Conservation (phyloP, 2,888 invertebrate genomes). For the Halocaridina rubra region DNA sequence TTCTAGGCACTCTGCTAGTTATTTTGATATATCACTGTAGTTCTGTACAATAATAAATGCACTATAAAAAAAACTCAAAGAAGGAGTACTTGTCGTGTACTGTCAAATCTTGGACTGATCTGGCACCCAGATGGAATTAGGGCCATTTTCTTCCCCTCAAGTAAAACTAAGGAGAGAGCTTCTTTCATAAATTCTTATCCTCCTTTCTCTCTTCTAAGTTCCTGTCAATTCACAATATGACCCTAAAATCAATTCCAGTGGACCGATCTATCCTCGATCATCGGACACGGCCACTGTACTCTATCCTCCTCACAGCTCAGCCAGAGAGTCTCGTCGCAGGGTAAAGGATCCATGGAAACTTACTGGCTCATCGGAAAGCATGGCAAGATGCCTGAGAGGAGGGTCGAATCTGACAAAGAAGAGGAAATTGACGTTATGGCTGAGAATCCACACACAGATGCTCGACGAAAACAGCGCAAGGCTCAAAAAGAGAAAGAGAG, state of each 20-base stretch:
- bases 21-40: no score
- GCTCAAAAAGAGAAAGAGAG: constrained; percentile 37
- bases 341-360: constrained; percentile 53
- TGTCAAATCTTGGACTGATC: background rate
- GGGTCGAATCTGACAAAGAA: constrained; percentile 32
- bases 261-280: background rate
- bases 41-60: no score
- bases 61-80: no score
- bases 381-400: constrained; percentile 41
- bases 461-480: constrained; percentile 38
- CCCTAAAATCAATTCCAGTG: background rate
- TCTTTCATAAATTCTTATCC: no score
- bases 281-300: background rate
- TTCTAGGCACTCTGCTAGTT: no score
- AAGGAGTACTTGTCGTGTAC: background rate
- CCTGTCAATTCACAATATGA: background rate
- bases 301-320: background rate
- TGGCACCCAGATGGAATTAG: background rate
- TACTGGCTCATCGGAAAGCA: constrained; percentile 59
- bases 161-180: no score
- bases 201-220: no score
- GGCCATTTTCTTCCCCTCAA: no score
- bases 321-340: constrained; percentile 36
- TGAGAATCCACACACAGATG: constrained; percentile 44
- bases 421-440: constrained; percentile 56